Evolutionary conservation across 2,797 vertebrate genomes (phyloP).

Genomic region (Halcyon leucocephala): DNA sequence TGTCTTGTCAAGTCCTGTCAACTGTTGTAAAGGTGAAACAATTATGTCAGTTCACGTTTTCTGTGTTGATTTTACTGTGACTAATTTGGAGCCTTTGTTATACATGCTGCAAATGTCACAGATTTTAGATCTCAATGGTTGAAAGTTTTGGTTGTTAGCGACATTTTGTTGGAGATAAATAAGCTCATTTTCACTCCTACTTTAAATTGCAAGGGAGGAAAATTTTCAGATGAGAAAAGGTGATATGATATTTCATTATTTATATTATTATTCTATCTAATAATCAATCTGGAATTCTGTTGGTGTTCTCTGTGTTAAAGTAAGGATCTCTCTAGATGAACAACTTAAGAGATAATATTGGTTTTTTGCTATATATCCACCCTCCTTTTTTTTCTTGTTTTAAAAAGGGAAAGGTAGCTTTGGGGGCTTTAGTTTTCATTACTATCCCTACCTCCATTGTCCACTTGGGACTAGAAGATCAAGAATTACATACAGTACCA

Average conservation of each 20-base stretch:
- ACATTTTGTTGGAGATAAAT: conserved; percentile 14
- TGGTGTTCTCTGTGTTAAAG: not conserved
- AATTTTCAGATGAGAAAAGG: not conserved
- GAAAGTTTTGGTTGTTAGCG: conserved; percentile 5
- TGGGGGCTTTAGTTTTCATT: not conserved
- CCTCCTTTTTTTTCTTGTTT: not conserved
- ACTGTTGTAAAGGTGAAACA: not conserved
- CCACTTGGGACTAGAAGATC: not conserved
- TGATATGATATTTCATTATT: not conserved
- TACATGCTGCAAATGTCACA: conserved; percentile 9
- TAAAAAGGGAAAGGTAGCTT: not conserved
- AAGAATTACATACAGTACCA: not conserved
- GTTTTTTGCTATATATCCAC: not conserved
- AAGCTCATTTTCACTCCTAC: not conserved
- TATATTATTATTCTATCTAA: not conserved
- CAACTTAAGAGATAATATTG: not conserved
- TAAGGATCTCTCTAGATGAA: not conserved
- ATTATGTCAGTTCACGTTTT: not conserved
- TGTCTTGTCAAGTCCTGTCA: not conserved
- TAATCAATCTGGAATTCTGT: not conserved
- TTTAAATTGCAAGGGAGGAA: not conserved
- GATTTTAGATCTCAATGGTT: not conserved
- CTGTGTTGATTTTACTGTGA: not conserved
- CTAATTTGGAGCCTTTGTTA: conserved; percentile 17
- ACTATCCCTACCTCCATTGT: not conserved